A percentile compares a stretch with the other conserved stretches of the same genome.
Evolutionary conservation across 2,113 vertebrate genomes (phyloP).

Genomic region (Poecilia latipinna): DNA sequence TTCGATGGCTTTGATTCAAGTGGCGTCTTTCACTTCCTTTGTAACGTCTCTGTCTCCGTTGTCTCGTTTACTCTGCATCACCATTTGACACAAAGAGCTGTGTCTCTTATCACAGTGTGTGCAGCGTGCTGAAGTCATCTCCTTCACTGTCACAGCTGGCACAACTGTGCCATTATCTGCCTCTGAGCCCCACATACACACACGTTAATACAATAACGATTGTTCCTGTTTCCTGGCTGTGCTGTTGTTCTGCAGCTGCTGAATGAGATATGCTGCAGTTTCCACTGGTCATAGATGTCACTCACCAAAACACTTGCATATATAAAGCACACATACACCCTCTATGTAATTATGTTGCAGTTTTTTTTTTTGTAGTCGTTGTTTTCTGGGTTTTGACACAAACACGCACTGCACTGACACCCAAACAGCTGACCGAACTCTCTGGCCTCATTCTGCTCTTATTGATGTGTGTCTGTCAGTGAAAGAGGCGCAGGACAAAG

Average conservation of each 20-base stretch:
- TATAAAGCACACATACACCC: slow-evolving; percentile 11
- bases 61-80: slow-evolving; percentile 14
- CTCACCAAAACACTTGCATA: slow-evolving; percentile 8
- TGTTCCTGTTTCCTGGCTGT: slow-evolving; percentile 74
- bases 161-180: slow-evolving; percentile 52
- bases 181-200: slow-evolving; percentile 19
- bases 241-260: slow-evolving; percentile 63
- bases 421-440: slow-evolving; percentile 57
- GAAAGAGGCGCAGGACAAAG: slow-evolving; percentile 66
- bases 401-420: slow-evolving; percentile 20
- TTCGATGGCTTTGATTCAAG: slow-evolving; percentile 33
- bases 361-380: not conserved
- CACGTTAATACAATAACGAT: slow-evolving; percentile 70
- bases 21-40: slow-evolving; percentile 23
- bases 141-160: slow-evolving; percentile 57
- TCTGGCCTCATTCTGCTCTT: slow-evolving; percentile 74
- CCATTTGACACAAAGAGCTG: slow-evolving; percentile 41
- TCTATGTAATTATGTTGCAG: slow-evolving; percentile 4
- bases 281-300: slow-evolving; percentile 39
- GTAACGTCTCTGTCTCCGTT: slow-evolving; percentile 20
- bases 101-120: slow-evolving; percentile 59
- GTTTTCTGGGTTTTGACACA: slow-evolving; percentile 25
- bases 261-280: slow-evolving; percentile 66
- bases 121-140: slow-evolving; percentile 67
- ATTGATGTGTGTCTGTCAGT: slow-evolving; percentile 76